phyloP scores from a whole-genome alignment of 2,113 vertebrate species.

The Anguilla rostrata region DNA sequence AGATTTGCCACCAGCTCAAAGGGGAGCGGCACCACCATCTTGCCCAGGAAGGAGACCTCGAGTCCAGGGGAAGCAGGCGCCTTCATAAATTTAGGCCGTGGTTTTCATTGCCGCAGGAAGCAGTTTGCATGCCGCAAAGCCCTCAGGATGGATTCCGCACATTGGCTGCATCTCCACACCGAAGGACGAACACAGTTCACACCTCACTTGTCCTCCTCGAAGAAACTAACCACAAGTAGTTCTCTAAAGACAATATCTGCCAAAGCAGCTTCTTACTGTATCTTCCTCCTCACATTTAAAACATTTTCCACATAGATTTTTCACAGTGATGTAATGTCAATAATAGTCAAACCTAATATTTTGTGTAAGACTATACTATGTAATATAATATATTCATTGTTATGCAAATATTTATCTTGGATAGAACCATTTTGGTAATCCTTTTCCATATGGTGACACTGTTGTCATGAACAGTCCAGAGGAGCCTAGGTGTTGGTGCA shows the following conservation, averaged over 20 bases:
- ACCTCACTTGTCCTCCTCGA: not conserved
- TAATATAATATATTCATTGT: no score
- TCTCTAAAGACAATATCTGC: not conserved
- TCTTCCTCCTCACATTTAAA: not conserved
- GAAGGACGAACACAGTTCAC: slow-evolving; percentile 9
- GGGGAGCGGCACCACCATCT: not conserved
- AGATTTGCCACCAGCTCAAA: not conserved
- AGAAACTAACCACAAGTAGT: not conserved
- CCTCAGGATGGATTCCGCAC: not conserved
- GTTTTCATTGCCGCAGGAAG: not conserved
- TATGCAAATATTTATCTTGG: no score
- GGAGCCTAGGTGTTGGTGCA: no score
- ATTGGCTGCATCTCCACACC: slow-evolving; percentile 5
- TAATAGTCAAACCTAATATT: not conserved
- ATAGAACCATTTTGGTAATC: not conserved
- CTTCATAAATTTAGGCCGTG: not conserved
- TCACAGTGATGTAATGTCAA: not conserved
- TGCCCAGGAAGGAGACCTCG: not conserved
- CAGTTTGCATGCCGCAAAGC: slow-evolving; percentile 14
- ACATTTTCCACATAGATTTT: not conserved
- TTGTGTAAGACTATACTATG: no score
- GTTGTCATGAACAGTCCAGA: no score
- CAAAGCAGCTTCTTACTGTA: not conserved
- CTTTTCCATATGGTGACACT: not conserved
- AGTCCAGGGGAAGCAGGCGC: not conserved